Conservation (phyloP, 2,113 vertebrate genomes). For the Cardinalis cardinalis region DNA sequence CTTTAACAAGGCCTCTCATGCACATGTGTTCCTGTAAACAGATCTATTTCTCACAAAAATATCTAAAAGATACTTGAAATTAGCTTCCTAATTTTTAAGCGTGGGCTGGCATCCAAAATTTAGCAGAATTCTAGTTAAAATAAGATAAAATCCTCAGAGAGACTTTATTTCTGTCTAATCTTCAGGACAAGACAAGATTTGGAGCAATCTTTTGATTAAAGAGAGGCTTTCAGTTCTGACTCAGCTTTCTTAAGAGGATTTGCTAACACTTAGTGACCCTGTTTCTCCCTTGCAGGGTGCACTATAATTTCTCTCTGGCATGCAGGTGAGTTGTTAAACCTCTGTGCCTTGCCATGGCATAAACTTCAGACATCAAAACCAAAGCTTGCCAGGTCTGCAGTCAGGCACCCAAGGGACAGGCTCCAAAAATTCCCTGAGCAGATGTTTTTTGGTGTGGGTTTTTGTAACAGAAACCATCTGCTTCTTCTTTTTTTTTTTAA, state of each 20-base stretch:
- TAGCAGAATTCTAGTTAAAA: background rate
- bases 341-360: background rate
- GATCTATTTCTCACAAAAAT: background rate
- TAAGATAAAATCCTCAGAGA: background rate
- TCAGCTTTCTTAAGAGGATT: constrained; percentile 7
- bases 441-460: background rate
- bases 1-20: background rate
- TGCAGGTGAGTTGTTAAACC: background rate
- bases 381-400: background rate
- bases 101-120: background rate
- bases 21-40: background rate
- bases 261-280: background rate
- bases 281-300: background rate
- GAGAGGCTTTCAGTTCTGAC: background rate
- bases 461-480: constrained; percentile 20
- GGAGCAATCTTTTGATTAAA: constrained; percentile 41
- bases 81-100: background rate
- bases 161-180: background rate
- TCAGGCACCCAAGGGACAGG: background rate
- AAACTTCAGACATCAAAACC: constrained; percentile 7
- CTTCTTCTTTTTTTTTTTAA: background rate
- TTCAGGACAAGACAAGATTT: background rate
- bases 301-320: background rate
- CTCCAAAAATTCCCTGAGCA: constrained; percentile 2
- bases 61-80: background rate